Evolutionary conservation across 2,888 invertebrate species (phyloP).

Genomic region (Chelonus formosanus): DNA sequence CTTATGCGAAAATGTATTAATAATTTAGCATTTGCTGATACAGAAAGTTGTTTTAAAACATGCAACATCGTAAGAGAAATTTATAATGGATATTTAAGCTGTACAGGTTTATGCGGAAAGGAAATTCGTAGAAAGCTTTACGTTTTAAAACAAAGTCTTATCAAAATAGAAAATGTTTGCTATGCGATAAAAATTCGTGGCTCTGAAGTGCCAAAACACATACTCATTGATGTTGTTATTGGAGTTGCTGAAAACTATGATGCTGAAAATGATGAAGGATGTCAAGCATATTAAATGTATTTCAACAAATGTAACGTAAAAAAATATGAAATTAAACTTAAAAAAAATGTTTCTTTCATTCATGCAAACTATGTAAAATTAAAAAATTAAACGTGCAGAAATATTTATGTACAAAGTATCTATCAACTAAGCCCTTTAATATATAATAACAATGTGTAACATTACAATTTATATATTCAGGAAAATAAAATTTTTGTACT

Average conservation of each 20-base stretch:
- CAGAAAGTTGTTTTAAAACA: slow-evolving; percentile 75
- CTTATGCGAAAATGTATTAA: slow-evolving; percentile 90
- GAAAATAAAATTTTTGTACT: too few relatives aligned
- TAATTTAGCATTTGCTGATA: slow-evolving; percentile 79
- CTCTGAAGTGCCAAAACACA: slow-evolving; percentile 79
- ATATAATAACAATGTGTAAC: too few relatives aligned
- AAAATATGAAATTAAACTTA: too few relatives aligned
- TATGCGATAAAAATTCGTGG: slow-evolving; percentile 83
- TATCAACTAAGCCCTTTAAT: too few relatives aligned
- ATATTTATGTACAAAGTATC: too few relatives aligned
- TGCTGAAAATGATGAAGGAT: slow-evolving; percentile 67
- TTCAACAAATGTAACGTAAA: too few relatives aligned
- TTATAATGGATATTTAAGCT: slow-evolving; percentile 72
- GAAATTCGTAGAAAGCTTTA: slow-evolving; percentile 78
- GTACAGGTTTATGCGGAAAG: slow-evolving; percentile 67
- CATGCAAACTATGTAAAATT: too few relatives aligned
- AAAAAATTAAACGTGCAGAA: too few relatives aligned
- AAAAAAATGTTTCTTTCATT: too few relatives aligned
- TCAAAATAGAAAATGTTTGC: slow-evolving; percentile 85
- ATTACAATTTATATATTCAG: too few relatives aligned
- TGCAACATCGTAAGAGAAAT: slow-evolving; percentile 78
- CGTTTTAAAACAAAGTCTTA: slow-evolving; percentile 77
- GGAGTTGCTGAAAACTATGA: slow-evolving; percentile 55
- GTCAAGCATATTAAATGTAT: slow-evolving; percentile 51
- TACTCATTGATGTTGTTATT: slow-evolving; percentile 69